Evolutionary conservation across 2,113 vertebrate species (phyloP), one percentile per base, ranked within the genome.

Genomic region (Lichenostomus cassidix): DNA sequence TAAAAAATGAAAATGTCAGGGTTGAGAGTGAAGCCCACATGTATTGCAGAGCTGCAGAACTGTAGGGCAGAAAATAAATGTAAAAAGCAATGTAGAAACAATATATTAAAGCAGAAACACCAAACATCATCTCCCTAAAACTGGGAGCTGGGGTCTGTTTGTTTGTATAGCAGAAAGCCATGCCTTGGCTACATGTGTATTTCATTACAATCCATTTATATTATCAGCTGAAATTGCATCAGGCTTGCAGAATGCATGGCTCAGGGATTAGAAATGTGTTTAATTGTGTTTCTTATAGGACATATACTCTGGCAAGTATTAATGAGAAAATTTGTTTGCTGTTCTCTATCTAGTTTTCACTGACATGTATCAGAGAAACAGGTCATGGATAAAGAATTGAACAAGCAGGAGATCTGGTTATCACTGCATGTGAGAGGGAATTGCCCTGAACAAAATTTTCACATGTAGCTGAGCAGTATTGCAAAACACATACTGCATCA

Each of bases 1-100:
- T 70, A 70, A 71, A 84, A 93, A 93, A 90, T 47, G 13, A 86
- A 90, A 91, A 86, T 75, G 59, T 90, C 91, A 92, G 65, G 67
- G 53, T 86, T 75, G 53, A 63, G 39, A 86, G 13, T 25, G n/a
- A 89, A 95, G 59, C 52, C 33, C 53, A 47, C 21, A 20, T 63
- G 23, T 76, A 44, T 12, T 73, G 59, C 23, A 64, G 94, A 83
- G 39, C 20, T 86, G 70, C 75, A 86, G 55, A 70, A 77, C 42
- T n/a, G 23, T 5, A 86, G 42, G 35, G n/a, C 27, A 88, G 88
- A 46, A 56, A 35, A 56, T 13, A 87, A 85, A 92, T 23, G 20
- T 31, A 44, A 73, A 50, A 53, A 50, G 13, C 80, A 87, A 85
- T 17, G 13, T 20, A 74, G 35, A 86, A 70, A 76, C 28, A 77